phyloP scores from a whole-genome alignment of 2,797 vertebrate species.

The Enteromius trimaculatus region DNA sequence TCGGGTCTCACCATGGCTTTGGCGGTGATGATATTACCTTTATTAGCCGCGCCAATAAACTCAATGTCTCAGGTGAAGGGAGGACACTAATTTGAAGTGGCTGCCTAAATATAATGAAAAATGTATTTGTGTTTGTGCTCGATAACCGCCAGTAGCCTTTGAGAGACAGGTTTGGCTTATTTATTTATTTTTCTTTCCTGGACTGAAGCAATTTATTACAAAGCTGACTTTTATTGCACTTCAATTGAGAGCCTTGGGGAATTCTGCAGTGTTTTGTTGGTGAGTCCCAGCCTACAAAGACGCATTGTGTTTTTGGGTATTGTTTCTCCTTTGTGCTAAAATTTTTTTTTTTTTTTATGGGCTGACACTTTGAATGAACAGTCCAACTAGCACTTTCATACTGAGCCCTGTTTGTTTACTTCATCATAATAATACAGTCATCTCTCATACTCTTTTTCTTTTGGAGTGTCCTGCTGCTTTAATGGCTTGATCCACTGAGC shows the following conservation, averaged over 20 bases:
- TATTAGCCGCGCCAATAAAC: background rate
- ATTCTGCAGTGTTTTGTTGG: constrained; percentile 40
- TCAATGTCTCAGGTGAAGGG: background rate
- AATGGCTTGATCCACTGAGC: constrained; percentile 26
- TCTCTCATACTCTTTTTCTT: background rate
- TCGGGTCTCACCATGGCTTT: background rate
- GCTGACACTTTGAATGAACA: background rate
- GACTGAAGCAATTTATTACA: constrained; percentile 53
- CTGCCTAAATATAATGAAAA: constrained; percentile 27
- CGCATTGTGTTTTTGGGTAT: constrained; percentile 27
- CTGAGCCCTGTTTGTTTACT: constrained; percentile 1
- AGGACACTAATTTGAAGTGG: constrained; percentile 18
- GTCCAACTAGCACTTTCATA: background rate
- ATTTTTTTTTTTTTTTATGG: background rate
- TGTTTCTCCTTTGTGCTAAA: constrained; percentile 7
- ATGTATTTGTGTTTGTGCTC: constrained; percentile 34
- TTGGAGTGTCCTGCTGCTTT: background rate
- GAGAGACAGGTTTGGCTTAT: background rate
- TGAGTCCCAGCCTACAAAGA: constrained; percentile 41
- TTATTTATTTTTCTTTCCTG: constrained; percentile 10
- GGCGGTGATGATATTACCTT: background rate
- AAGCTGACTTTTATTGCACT: constrained; percentile 47
- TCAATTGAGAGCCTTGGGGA: constrained; percentile 39
- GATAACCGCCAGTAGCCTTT: constrained; percentile 22
- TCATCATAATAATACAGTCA: constrained; percentile 5